Evolutionary conservation across 1,140 invertebrate species (phyloP).

Genomic region (Euschistus heros): DNA sequence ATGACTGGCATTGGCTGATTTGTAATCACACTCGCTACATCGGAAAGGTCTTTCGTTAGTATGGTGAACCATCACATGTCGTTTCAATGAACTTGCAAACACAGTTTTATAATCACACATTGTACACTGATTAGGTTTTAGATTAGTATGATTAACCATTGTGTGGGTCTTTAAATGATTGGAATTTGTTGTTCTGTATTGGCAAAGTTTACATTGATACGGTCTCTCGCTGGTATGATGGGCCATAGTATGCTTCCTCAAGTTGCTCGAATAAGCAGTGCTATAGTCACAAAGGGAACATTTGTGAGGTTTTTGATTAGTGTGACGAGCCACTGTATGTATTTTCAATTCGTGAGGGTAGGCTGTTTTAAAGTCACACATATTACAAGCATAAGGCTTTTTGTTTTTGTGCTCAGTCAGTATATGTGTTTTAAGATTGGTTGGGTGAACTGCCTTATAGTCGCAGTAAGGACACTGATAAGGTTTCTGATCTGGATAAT

Average conservation of each 20-base stretch:
- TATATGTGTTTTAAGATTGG: not conserved
- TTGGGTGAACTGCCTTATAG: not conserved
- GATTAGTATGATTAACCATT: not conserved
- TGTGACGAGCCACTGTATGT: not conserved
- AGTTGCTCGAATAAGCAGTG: not conserved
- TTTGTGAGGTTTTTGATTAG: not conserved
- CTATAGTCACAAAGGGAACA: not conserved
- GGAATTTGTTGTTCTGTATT: not conserved
- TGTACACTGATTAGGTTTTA: not conserved
- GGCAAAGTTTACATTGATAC: not conserved
- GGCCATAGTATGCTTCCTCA: not conserved
- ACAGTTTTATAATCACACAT: not conserved
- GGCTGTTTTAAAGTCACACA: not conserved
- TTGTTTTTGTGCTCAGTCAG: not conserved
- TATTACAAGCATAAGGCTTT: not conserved
- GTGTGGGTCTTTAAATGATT: not conserved
- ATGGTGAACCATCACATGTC: not conserved
- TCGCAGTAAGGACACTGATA: not conserved
- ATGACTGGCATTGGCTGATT: not conserved
- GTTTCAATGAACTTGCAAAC: not conserved
- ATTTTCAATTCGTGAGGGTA: not conserved
- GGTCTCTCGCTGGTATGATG: not conserved
- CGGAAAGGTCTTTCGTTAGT: not conserved
- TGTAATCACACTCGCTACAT: not conserved
- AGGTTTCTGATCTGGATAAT: not conserved